These are phyloP conservation scores for Chelon labrosus DNA, from an alignment of 2,797 vertebrate species.

Conservation along the genomic window DNA sequence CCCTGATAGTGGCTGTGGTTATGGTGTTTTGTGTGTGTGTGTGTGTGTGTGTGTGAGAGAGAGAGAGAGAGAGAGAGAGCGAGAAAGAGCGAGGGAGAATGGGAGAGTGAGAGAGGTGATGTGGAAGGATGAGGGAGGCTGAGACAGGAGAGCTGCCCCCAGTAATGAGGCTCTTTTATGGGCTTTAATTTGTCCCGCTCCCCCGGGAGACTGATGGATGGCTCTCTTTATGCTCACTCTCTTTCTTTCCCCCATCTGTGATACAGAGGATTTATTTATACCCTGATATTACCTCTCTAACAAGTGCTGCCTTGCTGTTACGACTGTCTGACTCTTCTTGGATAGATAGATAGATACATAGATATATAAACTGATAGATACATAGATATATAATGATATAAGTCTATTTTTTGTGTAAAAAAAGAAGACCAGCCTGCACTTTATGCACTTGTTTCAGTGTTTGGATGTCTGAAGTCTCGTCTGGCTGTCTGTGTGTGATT, in stretches of 20 bases:
- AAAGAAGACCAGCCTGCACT: slow-evolving; percentile 1
- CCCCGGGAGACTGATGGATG: slow-evolving; percentile 84
- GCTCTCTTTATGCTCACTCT: slow-evolving; percentile 83
- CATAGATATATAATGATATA: slow-evolving; percentile 37
- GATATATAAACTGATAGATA: slow-evolving; percentile 43
- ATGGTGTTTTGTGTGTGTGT: slow-evolving; percentile 51
- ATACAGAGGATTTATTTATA: slow-evolving; percentile 84
- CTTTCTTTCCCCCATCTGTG: slow-evolving; percentile 83
- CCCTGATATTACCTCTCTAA: slow-evolving; percentile 85
- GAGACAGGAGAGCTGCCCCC: slow-evolving; percentile 81
- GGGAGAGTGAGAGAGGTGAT: slow-evolving; percentile 73
- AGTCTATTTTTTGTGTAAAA: not conserved
- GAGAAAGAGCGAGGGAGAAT: slow-evolving; percentile 34
- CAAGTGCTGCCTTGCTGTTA: slow-evolving; percentile 80
- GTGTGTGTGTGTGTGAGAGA: slow-evolving; percentile 28
- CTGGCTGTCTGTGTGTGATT: slow-evolving; percentile 37
- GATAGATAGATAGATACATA: slow-evolving; percentile 32
- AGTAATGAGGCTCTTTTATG: slow-evolving; percentile 87
- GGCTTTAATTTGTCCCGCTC: slow-evolving; percentile 85
- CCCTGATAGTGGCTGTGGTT: slow-evolving; percentile 70
- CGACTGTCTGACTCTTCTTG: slow-evolving; percentile 46
- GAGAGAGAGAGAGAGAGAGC: slow-evolving; percentile 9
- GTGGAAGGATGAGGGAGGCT: slow-evolving; percentile 78
- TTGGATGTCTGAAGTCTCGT: slow-evolving; percentile 29
- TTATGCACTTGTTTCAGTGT: slow-evolving; percentile 23